Base-by-base conservation (phyloP, 2,888 invertebrate genomes). In the Callinectes sapidus region DNA sequence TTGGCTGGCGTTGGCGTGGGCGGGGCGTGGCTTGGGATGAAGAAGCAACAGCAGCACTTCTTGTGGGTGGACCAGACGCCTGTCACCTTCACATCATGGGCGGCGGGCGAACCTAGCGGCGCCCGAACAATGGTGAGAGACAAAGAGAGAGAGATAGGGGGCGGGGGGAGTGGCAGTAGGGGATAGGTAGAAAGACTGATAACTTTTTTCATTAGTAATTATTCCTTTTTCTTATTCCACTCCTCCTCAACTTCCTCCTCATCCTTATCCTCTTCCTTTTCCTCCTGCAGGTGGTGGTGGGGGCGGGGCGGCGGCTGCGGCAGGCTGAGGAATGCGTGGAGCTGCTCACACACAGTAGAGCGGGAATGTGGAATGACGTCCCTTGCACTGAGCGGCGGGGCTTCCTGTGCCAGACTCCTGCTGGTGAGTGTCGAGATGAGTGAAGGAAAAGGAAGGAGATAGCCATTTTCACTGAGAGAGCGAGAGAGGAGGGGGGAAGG, bases 31-130 rank as follows among this genome's bases (percentile, higher is more conserved):
- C 77, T 92, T n/a, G 89, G 88, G 2, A 42, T 88, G 48, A 54
- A 35, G 28, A 35, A 42, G 48, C 39, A 87, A 35, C 71, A 48
- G 16, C 14, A 32, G 66, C 8, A 35, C 35, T 89, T 81, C 85
- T 77, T 66, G 10, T 92, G 92, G 92, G 77, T 89, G 39, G 92
- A 92, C 61, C 88, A 91, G 54, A 48, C 91, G 0, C 23, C 88
- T 23, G 42, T 86, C n/a, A 71, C 35, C 85, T 92, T 23, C 90
- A 89, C 91, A 89, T 85, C 77, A 42, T 92, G 92, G 92, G 88
- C 88, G 23, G 23, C 16, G 18, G 90, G 90, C 2, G 87, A 77
- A 85, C 91, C 91, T 0, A 87, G 42, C 28, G 48, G 87, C 0
- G 42, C 81, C 35, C 13, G 28, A 35, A 16, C 35, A 35, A n/a